phyloP scores from a whole-genome alignment of 2,797 vertebrate genomes.

The Acanthurus tractus region DNA sequence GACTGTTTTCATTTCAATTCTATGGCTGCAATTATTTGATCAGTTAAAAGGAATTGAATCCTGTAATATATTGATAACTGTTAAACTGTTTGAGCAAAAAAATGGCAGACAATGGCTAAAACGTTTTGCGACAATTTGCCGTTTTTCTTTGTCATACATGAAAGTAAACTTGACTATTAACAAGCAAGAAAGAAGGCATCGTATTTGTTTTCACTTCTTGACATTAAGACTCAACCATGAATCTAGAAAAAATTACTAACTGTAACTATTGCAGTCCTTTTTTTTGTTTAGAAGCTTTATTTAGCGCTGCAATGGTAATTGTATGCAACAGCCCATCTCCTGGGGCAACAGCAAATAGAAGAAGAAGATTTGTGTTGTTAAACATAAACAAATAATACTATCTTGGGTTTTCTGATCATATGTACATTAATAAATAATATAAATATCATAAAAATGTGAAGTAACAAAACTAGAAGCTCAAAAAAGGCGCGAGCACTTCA shows the following conservation, averaged over 20 bases:
- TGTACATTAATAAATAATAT: not conserved
- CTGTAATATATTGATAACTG: not conserved
- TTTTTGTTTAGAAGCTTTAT: not conserved
- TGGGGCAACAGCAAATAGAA: not conserved
- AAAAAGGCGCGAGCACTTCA: not conserved
- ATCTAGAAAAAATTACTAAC: not conserved
- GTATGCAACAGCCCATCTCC: not conserved
- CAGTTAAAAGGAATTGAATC: not conserved
- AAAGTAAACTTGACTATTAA: not conserved
- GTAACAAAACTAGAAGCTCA: not conserved
- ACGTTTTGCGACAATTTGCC: no score
- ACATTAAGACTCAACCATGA: not conserved
- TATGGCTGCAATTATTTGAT: not conserved
- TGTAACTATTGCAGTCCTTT: not conserved
- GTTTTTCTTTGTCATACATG: not conserved
- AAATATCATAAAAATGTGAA: not conserved
- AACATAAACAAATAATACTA: not conserved
- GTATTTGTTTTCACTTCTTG: not conserved
- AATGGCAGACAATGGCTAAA: not conserved
- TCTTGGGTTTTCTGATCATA: not conserved
- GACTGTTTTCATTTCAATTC: not conserved
- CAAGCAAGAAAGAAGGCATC: not conserved
- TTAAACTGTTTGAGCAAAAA: not conserved
- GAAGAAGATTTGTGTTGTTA: not conserved
- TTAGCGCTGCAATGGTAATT: not conserved